A percentile compares a stretch with the other conserved stretches of the same genome.
phyloP scores from a whole-genome alignment of 1,140 invertebrate species.

The Galendromus occidentalis region DNA sequence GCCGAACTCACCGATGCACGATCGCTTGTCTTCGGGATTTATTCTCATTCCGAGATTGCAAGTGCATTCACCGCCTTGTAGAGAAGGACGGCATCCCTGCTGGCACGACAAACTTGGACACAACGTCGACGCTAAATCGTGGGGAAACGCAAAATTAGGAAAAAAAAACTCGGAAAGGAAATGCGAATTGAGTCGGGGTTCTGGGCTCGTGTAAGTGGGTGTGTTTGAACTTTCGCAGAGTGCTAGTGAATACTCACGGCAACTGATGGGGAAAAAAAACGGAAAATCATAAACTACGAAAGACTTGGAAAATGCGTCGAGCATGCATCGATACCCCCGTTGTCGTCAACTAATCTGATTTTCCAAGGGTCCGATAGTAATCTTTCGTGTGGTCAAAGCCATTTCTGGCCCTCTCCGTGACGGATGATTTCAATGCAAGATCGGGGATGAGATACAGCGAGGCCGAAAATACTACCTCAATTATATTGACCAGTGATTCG shows the following conservation, averaged over 20 bases:
- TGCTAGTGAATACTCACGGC: background rate
- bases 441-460: too few relatives aligned
- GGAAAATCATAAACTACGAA: too few relatives aligned
- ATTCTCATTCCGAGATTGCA: constrained; percentile 51
- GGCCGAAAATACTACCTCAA: too few relatives aligned
- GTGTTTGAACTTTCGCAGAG: background rate
- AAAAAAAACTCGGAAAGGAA: constrained; percentile 15
- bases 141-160: background rate
- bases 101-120: constrained; percentile 64
- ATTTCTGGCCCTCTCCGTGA: too few relatives aligned
- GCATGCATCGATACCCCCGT: too few relatives aligned
- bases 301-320: too few relatives aligned
- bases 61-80: constrained; percentile 65
- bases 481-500: constrained; percentile 16
- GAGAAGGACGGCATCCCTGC: constrained; percentile 67
- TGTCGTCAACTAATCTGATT: too few relatives aligned
- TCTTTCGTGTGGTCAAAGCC: too few relatives aligned
- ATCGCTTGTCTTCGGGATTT: constrained; percentile 53
- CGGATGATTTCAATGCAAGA: too few relatives aligned
- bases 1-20: constrained; percentile 46
- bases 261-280: constrained; percentile 15
- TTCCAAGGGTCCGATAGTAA: too few relatives aligned
- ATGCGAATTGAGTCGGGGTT: constrained; percentile 16
- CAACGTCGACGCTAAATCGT: constrained; percentile 41
- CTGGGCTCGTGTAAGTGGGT: background rate